These are phyloP conservation scores for Keiferia lycopersicella DNA, from an alignment of 2,888 invertebrate species.

Conservation along the genomic window DNA sequence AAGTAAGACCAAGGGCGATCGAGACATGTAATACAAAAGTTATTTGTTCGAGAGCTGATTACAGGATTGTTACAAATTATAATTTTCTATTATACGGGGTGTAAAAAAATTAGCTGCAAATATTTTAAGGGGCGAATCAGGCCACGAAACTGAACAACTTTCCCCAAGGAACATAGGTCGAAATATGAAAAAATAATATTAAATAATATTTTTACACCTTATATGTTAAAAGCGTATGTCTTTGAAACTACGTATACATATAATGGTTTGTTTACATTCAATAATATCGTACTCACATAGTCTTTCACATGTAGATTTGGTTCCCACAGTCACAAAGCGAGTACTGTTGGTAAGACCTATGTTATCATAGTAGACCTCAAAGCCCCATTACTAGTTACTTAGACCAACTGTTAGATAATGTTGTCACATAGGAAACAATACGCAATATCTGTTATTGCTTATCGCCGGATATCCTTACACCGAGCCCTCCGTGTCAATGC, in stretches of 20 bases:
- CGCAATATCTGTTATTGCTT: slow-evolving; percentile 37
- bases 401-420: not conserved
- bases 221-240: no score
- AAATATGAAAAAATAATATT: no score
- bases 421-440: slow-evolving; percentile 23
- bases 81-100: no score
- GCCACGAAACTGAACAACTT: no score
- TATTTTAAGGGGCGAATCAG: no score
- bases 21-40: not conserved
- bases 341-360: slow-evolving; percentile 10
- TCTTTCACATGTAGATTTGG: not conserved
- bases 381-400: not conserved
- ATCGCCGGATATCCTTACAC: slow-evolving; percentile 49
- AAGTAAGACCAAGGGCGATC: no score
- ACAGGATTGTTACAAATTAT: not conserved
- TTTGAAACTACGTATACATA: no score
- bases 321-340: not conserved
- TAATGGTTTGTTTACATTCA: no score
- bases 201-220: no score
- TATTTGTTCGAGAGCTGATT: not conserved
- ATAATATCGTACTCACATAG: not conserved
- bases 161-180: no score
- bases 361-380: not conserved
- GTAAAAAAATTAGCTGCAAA: no score
- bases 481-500: slow-evolving; percentile 5